phyloP scores from a whole-genome alignment of 2,113 vertebrate genomes.

The Salminus brasiliensis region DNA sequence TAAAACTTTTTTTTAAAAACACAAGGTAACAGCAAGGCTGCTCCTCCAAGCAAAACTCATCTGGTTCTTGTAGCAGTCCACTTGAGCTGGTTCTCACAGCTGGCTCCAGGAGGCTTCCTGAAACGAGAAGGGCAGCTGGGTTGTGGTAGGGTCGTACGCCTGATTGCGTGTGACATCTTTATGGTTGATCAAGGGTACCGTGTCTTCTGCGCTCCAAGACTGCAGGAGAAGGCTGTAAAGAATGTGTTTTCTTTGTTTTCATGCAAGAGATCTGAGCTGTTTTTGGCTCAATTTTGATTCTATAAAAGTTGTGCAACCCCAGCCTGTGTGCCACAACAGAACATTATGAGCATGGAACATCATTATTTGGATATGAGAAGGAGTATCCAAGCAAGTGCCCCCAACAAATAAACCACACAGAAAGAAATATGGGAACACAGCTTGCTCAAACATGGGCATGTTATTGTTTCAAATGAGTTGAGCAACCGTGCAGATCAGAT shows the following conservation, averaged over 20 bases:
- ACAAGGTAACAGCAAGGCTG: neutral
- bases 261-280: slow-evolving; percentile 18
- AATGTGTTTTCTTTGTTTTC: slow-evolving; percentile 36
- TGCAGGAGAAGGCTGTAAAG: slow-evolving; percentile 4
- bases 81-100: neutral
- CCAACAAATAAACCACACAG: neutral
- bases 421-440: neutral
- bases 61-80: neutral
- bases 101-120: slow-evolving; percentile 4
- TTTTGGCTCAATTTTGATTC: slow-evolving; percentile 1
- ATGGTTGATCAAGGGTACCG: slow-evolving; percentile 18
- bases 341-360: neutral
- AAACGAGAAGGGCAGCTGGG: neutral
- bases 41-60: neutral
- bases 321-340: slow-evolving; percentile 21
- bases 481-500: neutral
- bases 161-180: slow-evolving; percentile 28
- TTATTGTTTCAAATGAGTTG: neutral
- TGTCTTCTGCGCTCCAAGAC: neutral
- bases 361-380: neutral
- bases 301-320: slow-evolving; percentile 31
- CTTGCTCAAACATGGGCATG: neutral
- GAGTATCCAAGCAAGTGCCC: neutral
- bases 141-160: neutral
- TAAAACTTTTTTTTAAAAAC: no score